Evolutionary conservation across 1,140 invertebrate species (phyloP).

Genomic region (Druon quercuslanigerum): DNA sequence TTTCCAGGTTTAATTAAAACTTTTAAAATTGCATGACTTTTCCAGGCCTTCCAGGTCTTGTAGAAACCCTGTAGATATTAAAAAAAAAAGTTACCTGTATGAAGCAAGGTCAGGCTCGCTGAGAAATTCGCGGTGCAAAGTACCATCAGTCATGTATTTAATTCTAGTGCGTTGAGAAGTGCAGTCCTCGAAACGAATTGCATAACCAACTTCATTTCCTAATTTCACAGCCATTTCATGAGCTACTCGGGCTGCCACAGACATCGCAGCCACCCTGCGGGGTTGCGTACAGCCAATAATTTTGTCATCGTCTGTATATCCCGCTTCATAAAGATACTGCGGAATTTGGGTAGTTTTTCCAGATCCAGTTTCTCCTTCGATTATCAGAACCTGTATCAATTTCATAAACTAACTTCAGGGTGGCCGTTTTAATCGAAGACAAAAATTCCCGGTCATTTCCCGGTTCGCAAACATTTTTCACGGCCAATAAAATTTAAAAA

Average conservation of each 20-base stretch:
- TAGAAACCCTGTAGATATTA: too few relatives aligned
- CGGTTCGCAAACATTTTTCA: too few relatives aligned
- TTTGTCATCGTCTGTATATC: conserved; percentile 89
- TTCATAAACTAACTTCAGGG: conserved; percentile 13
- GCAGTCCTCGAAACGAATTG: conserved; percentile 99
- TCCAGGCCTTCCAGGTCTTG: too few relatives aligned
- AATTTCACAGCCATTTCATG: conserved; percentile 99
- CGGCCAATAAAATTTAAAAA: too few relatives aligned
- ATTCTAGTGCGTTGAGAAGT: conserved; percentile 96
- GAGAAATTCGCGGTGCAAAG: conserved; percentile 96
- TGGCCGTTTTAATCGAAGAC: too few relatives aligned
- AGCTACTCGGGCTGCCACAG: conserved; percentile 98
- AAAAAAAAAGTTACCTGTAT: conserved; percentile 79
- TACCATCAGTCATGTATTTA: conserved; percentile 99
- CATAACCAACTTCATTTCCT: conserved; percentile 99
- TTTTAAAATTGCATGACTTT: too few relatives aligned
- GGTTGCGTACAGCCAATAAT: conserved; percentile 87
- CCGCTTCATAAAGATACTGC: conserved; percentile 63
- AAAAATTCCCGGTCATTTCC: not conserved
- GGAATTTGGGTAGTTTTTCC: conserved; percentile 80
- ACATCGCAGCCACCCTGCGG: conserved; percentile 98
- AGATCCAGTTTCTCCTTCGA: conserved; percentile 98
- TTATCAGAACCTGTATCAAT: conserved; percentile 84
- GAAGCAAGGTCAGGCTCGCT: conserved; percentile 96
- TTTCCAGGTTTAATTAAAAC: too few relatives aligned